These are phyloP conservation scores for Pomacea maculata DNA, from an alignment of 1,140 invertebrate genomes.

Conservation along the genomic window DNA sequence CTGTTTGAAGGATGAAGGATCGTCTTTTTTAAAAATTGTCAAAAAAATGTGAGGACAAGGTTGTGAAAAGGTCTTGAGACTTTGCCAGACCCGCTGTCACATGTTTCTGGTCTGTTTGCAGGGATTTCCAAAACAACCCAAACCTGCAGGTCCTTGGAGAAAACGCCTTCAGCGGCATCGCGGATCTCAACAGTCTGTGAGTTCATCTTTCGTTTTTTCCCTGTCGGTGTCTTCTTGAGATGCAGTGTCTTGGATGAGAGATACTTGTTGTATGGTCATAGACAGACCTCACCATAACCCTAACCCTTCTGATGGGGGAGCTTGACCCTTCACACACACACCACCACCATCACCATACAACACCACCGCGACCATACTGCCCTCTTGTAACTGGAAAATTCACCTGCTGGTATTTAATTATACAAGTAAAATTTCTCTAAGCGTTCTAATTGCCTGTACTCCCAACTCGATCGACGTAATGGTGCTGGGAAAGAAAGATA, in stretches of 20 bases:
- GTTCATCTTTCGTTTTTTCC: constrained; percentile 48
- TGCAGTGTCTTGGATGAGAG: background rate
- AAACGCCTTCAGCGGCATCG: constrained; percentile 74
- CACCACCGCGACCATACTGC: background rate
- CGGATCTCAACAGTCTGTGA: constrained; percentile 73
- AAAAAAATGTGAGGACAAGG: too few relatives aligned
- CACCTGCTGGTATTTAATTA: too few relatives aligned
- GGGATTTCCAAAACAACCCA: constrained; percentile 76
- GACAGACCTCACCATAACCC: too few relatives aligned
- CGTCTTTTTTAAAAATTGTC: too few relatives aligned
- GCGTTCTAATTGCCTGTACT: too few relatives aligned
- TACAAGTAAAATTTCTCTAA: too few relatives aligned
- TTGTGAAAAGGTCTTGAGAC: too few relatives aligned
- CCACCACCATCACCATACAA: background rate
- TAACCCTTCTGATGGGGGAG: too few relatives aligned
- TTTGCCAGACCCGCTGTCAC: too few relatives aligned
- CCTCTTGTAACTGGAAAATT: background rate
- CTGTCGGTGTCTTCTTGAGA: background rate
- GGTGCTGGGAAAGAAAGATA: too few relatives aligned
- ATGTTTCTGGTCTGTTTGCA: constrained; percentile 52
- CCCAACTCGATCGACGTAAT: too few relatives aligned
- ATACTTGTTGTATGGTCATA: background rate
- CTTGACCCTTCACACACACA: background rate
- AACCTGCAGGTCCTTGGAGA: constrained; percentile 71
- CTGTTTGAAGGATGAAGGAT: too few relatives aligned